Conservation (phyloP, 1,140 invertebrate species). For the Drosophila burlai region DNA sequence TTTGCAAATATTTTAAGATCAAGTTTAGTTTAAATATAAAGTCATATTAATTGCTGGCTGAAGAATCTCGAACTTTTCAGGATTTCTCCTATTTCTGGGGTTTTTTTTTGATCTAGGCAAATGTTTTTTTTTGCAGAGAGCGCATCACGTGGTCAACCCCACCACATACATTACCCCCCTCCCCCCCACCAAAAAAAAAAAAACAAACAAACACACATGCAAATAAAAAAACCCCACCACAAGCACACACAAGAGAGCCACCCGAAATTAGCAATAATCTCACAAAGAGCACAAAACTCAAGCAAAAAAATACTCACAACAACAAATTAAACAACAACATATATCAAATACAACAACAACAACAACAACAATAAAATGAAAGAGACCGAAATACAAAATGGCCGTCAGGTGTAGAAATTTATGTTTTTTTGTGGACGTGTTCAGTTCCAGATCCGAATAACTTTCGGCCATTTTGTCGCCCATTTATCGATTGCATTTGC, state of each 20-base stretch:
- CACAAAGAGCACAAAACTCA: slow-evolving; percentile 35
- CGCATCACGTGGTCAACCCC: slow-evolving; percentile 47
- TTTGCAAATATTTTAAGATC: not conserved
- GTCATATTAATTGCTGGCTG: too few species aligned
- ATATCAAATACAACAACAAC: slow-evolving; percentile 32
- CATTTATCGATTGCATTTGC: slow-evolving; percentile 32
- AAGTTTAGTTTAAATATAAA: not conserved
- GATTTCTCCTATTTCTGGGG: not conserved
- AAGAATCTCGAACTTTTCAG: not conserved
- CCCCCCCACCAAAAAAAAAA: not conserved
- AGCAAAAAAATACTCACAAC: slow-evolving; percentile 24
- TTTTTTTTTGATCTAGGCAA: not conserved
- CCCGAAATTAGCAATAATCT: slow-evolving; percentile 70
- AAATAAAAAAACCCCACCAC: slow-evolving; percentile 7
- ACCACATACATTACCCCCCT: slow-evolving; percentile 11
- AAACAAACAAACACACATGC: slow-evolving; percentile 5
- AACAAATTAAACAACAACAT: slow-evolving; percentile 42
- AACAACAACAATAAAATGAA: slow-evolving; percentile 31
- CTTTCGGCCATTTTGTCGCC: slow-evolving; percentile 37
- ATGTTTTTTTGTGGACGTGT: slow-evolving; percentile 55
- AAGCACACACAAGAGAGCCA: slow-evolving; percentile 44
- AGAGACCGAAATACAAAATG: slow-evolving; percentile 65
- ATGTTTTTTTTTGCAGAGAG: slow-evolving; percentile 13
- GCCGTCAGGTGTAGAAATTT: slow-evolving; percentile 58
- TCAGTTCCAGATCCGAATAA: slow-evolving; percentile 10